Percentiles rank a stretch among this genome's conserved stretches.
Evolutionary conservation across 2,113 vertebrate species (phyloP).

Genomic region (Colius striatus): DNA sequence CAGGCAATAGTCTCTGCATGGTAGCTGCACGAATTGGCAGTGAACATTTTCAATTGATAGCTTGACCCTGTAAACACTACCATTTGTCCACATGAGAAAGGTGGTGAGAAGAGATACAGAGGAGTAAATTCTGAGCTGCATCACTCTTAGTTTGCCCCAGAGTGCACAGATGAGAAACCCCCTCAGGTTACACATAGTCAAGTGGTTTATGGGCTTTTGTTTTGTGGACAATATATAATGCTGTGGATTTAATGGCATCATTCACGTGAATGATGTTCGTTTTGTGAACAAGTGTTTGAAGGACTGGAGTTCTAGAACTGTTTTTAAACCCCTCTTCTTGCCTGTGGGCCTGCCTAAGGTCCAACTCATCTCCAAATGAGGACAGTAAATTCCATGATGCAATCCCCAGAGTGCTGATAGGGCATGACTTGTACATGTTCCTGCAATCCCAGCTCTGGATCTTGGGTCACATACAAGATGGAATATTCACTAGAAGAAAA

Average conservation of each 20-base stretch:
- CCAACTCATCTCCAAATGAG: background rate
- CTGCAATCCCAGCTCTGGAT: background rate
- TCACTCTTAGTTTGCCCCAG: background rate
- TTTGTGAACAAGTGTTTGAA: background rate
- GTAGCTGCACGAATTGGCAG: background rate
- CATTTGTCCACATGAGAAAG: background rate
- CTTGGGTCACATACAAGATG: background rate
- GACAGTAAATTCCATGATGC: background rate
- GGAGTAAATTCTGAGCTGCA: background rate
- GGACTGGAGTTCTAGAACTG: background rate
- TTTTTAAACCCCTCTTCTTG: background rate
- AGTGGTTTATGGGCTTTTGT: constrained; percentile 8
- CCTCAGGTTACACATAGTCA: background rate
- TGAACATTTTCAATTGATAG: background rate
- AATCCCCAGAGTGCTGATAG: background rate
- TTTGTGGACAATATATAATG: background rate
- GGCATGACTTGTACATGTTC: background rate
- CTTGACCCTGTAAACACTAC: background rate
- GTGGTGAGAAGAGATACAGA: background rate
- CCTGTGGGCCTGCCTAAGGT: background rate
- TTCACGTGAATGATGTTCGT: background rate
- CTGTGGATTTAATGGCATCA: background rate
- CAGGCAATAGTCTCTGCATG: background rate
- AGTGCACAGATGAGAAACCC: background rate
- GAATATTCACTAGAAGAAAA: background rate